Conservation (phyloP, 2,797 vertebrate genomes). For the Rhabdomys pumilio region DNA sequence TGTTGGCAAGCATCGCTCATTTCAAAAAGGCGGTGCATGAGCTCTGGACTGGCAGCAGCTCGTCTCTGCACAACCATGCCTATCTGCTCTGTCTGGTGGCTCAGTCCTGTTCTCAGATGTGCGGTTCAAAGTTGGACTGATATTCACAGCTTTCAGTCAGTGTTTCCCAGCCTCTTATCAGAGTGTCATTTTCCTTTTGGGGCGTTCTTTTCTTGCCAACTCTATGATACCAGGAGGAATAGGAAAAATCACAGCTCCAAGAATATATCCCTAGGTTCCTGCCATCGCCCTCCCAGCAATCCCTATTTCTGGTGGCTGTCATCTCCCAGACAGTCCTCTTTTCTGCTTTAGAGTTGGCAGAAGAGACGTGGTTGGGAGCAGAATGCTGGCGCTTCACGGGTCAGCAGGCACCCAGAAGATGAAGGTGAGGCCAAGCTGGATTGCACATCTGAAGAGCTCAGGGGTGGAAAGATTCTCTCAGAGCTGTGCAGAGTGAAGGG, state of each 20-base stretch:
- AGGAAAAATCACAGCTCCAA: not conserved
- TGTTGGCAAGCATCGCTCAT: slow-evolving; percentile 17
- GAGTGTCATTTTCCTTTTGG: not conserved
- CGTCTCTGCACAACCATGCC: not conserved
- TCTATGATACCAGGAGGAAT: not conserved
- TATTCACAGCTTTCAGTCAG: not conserved
- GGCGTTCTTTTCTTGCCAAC: not conserved
- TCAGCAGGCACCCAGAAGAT: not conserved
- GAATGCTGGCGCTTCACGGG: not conserved
- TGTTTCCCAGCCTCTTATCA: slow-evolving; percentile 24
- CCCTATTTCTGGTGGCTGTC: not conserved
- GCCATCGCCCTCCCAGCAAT: not conserved
- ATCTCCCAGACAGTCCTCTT: not conserved
- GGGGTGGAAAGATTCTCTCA: not conserved
- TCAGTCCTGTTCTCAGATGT: not conserved
- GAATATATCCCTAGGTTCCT: not conserved
- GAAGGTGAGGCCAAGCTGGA: not conserved
- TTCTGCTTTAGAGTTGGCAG: not conserved
- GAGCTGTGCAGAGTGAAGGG: not conserved
- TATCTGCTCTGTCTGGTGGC: not conserved
- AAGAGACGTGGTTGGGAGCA: not conserved
- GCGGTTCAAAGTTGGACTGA: slow-evolving; percentile 1
- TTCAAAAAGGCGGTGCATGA: not conserved
- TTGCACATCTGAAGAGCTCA: not conserved
- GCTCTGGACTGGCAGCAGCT: not conserved